These are phyloP conservation scores for Ptilonorhynchus violaceus DNA, from an alignment of 2,113 vertebrate genomes.

Conservation along the genomic window DNA sequence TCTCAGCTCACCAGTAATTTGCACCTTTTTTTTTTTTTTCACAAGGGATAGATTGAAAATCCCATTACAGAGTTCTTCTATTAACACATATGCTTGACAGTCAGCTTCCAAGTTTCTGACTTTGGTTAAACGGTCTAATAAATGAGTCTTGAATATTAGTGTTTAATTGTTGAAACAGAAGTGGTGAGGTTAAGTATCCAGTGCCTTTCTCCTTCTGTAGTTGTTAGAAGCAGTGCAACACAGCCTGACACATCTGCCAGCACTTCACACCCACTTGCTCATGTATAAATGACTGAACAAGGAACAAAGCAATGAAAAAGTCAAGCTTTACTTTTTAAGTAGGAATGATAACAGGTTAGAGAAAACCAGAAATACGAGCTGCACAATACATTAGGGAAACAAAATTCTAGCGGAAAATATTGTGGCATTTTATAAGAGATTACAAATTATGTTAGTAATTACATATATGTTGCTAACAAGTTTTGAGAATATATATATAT, in stretches of 20 bases:
- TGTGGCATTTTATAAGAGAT: not conserved
- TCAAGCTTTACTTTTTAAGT: not conserved
- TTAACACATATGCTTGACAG: not conserved
- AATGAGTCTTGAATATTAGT: not conserved
- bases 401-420: not conserved
- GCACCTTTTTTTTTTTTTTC: not conserved
- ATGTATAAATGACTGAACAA: slow-evolving; percentile 4
- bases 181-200: not conserved
- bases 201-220: not conserved
- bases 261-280: slow-evolving; percentile 32
- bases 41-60: not conserved
- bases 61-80: not conserved
- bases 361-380: not conserved
- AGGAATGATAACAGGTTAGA: not conserved
- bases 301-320: slow-evolving; percentile 15
- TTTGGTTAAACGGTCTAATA: not conserved
- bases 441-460: not conserved
- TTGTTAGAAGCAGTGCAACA: not conserved
- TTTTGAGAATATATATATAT: not conserved
- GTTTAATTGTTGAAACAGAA: not conserved
- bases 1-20: not conserved
- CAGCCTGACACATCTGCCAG: not conserved
- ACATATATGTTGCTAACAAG: not conserved
- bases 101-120: not conserved
- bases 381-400: not conserved